A percentile compares a stretch with the other conserved stretches of the same genome.
phyloP scores from a whole-genome alignment of 2,797 vertebrate species.

The Sebastes miniatus region DNA sequence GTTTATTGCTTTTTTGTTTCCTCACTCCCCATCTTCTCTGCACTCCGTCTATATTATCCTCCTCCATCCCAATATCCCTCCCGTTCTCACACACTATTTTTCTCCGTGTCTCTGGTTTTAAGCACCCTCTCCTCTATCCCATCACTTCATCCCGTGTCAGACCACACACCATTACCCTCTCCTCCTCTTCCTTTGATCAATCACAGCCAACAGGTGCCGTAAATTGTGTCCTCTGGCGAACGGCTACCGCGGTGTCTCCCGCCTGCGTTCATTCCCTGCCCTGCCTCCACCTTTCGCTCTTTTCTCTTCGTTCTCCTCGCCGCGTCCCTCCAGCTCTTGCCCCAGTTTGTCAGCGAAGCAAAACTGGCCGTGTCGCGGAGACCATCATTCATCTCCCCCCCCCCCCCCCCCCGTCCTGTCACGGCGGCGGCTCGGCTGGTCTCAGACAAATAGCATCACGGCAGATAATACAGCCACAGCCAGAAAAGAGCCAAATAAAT shows the following conservation, averaged over 20 bases:
- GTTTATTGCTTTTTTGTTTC: slow-evolving; percentile 19
- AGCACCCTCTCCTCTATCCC: slow-evolving; percentile 51
- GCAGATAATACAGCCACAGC: slow-evolving; percentile 73
- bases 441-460: slow-evolving; percentile 79
- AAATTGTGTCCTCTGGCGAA: slow-evolving; percentile 66
- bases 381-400: slow-evolving; percentile 72
- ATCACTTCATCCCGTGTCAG: slow-evolving; percentile 52
- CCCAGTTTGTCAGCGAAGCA: slow-evolving; percentile 85
- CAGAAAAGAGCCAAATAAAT: slow-evolving; percentile 76
- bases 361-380: slow-evolving; percentile 69
- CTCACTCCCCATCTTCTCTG: slow-evolving; percentile 18
- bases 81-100: slow-evolving; percentile 31
- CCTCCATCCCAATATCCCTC: slow-evolving; percentile 38
- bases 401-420: slow-evolving; percentile 34
- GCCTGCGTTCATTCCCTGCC: background rate
- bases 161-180: slow-evolving; percentile 64
- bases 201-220: slow-evolving; percentile 75
- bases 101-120: slow-evolving; percentile 42
- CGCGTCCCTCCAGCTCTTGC: slow-evolving; percentile 69
- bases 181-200: slow-evolving; percentile 65
- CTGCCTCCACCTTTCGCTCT: slow-evolving; percentile 23
- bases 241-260: slow-evolving; percentile 25
- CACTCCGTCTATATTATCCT: slow-evolving; percentile 64
- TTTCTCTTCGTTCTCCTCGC: slow-evolving; percentile 20
- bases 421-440: slow-evolving; percentile 50